Conservation (phyloP, 2,797 vertebrate species). For the Uromys caudimaculatus region DNA sequence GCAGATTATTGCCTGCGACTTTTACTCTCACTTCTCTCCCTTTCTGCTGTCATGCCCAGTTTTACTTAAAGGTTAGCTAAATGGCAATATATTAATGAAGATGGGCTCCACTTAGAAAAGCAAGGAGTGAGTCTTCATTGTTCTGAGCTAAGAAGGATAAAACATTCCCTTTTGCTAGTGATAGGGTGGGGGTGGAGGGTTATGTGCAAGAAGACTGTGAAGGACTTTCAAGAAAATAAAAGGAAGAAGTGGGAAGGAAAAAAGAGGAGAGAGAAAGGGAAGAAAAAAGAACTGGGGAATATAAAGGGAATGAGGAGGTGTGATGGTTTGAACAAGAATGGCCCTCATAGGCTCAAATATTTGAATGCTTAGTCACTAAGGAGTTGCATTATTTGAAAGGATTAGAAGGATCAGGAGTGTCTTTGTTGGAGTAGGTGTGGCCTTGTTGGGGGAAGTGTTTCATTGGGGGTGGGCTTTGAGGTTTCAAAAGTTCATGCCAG, state of each 20-base stretch:
- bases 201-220: neutral
- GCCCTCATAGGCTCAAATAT: neutral
- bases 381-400: neutral
- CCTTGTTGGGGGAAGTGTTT: neutral
- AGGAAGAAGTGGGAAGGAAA: no score
- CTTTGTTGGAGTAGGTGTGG: neutral
- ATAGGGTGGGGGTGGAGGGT: neutral
- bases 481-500: neutral
- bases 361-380: neutral
- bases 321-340: neutral
- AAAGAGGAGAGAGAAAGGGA: no score
- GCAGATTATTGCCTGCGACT: neutral
- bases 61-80: neutral
- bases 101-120: neutral
- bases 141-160: neutral
- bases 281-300: neutral
- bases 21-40: no score
- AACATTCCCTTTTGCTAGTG: neutral
- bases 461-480: neutral
- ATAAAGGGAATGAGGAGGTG: neutral
- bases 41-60: neutral
- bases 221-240: neutral
- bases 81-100: neutral
- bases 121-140: neutral
- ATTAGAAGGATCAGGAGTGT: neutral